phyloP scores from a whole-genome alignment of 2,113 vertebrate species.

The Brevimyrus niger region DNA sequence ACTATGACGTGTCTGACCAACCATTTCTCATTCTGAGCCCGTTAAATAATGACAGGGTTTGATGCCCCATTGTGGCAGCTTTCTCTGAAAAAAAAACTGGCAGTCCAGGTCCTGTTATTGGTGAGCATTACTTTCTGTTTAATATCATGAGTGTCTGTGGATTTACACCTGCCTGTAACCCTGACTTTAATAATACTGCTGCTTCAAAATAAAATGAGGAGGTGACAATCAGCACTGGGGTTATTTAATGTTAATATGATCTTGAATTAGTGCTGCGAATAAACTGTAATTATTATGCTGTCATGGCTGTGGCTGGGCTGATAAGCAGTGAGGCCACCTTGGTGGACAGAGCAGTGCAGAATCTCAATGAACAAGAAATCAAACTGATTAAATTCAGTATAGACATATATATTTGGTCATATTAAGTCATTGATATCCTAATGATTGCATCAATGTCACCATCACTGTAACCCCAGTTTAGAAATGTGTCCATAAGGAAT shows the following conservation, averaged over 20 bases:
- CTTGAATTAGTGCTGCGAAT: background rate
- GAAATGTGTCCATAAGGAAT: too few species aligned
- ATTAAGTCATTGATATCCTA: too few species aligned
- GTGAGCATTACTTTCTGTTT: background rate
- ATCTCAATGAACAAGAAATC: background rate
- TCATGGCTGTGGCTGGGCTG: background rate
- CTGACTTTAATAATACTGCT: background rate
- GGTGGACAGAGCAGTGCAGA: background rate
- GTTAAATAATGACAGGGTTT: background rate
- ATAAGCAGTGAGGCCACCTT: background rate
- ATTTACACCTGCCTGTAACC: background rate
- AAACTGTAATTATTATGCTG: background rate
- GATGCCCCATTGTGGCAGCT: background rate
- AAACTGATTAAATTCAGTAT: background rate
- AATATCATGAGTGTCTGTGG: background rate
- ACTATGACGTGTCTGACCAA: background rate
- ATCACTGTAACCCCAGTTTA: too few species aligned
- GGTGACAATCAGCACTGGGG: background rate
- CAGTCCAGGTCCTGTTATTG: background rate
- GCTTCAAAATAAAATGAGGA: background rate
- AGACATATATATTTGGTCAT: too few species aligned
- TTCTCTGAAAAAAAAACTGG: background rate
- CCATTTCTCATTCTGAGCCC: background rate
- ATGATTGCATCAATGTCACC: too few species aligned
- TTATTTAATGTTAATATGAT: background rate